Percentiles rank a stretch among this genome's conserved stretches.
phyloP scores from a whole-genome alignment of 2,113 vertebrate species.

The Dicrurus megarhynchus region DNA sequence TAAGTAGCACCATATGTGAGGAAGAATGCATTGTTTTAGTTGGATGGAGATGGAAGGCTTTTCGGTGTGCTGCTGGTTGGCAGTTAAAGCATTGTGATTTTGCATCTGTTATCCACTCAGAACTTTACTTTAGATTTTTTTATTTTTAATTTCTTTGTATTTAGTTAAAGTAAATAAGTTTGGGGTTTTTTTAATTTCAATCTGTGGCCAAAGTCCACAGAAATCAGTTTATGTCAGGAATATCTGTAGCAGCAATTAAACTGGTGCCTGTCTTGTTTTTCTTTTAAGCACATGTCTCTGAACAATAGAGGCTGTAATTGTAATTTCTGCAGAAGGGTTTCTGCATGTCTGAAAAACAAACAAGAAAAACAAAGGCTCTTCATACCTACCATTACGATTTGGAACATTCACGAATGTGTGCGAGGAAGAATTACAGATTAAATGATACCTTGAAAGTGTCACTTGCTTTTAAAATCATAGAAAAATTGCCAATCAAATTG shows the following conservation, averaged over 20 bases:
- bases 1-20: conserved; percentile 30
- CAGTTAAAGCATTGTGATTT: conserved; percentile 23
- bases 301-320: conserved; percentile 47
- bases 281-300: not conserved
- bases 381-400: conserved; percentile 2
- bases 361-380: conserved; percentile 13
- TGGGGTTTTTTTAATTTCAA: not conserved
- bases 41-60: conserved; percentile 11
- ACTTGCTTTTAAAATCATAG: not conserved
- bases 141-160: not conserved
- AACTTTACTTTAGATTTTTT: not conserved
- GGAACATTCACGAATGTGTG: not conserved
- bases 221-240: not conserved
- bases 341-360: conserved; percentile 12
- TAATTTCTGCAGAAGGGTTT: conserved; percentile 6
- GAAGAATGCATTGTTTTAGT: not conserved
- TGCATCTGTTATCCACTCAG: conserved; percentile 26
- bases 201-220: not conserved
- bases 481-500: conserved; percentile 2
- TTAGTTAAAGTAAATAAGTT: not conserved
- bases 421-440: not conserved
- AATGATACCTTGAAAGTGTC: not conserved
- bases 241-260: conserved; percentile 37
- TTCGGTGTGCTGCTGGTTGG: not conserved
- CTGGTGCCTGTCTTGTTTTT: not conserved